Percentiles rank a stretch among this genome's conserved stretches.
Conservation (phyloP, 2,113 vertebrate species). For the Puntigrus tetrazona region DNA sequence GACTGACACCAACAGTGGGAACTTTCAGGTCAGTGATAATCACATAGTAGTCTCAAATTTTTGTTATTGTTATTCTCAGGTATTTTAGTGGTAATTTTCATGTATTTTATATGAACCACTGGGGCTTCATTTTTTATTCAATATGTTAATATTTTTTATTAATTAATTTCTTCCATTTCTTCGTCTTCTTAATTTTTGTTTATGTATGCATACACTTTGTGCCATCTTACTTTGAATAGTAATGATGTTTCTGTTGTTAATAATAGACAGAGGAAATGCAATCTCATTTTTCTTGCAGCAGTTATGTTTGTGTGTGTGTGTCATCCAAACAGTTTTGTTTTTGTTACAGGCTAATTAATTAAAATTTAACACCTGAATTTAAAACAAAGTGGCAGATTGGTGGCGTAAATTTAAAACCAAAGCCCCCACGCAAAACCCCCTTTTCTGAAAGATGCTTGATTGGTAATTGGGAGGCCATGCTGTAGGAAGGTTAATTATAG, state of each 20-base stretch:
- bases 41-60: not conserved
- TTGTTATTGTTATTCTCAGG: not conserved
- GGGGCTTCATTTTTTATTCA: not conserved
- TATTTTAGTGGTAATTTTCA: not conserved
- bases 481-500: constrained; percentile 40
- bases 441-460: constrained; percentile 34
- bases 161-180: no score
- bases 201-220: no score
- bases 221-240: not conserved
- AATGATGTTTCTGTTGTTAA: not conserved
- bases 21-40: constrained; percentile 78
- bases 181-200: no score
- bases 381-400: constrained; percentile 4
- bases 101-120: not conserved
- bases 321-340: constrained; percentile 15
- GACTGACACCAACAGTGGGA: constrained; percentile 70
- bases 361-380: constrained; percentile 10
- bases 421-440: not conserved
- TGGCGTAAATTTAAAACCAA: not conserved
- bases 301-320: not conserved
- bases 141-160: no score
- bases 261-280: not conserved
- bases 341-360: constrained; percentile 12
- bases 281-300: not conserved
- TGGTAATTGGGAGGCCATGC: constrained; percentile 26